Base-by-base conservation (phyloP, 2,113 vertebrate species). In the Plestiodon gilberti region DNA sequence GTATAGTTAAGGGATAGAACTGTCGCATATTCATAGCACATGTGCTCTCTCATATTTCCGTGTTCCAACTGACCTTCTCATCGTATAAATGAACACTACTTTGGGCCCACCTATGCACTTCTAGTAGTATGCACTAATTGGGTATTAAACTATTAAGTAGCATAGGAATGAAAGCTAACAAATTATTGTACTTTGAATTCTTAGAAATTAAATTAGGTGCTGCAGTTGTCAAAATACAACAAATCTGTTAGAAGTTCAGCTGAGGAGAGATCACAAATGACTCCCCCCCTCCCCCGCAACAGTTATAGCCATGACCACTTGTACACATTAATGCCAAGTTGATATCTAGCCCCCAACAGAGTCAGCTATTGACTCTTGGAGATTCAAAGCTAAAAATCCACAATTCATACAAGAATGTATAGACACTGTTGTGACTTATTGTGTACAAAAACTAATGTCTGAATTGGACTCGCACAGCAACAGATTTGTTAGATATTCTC, bases 221-320 rank as follows among this genome's bases (percentile, higher is more conserved):
- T 85, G 14, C 10, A 52, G 33, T 43, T 91, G 55, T 82, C 18
- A 92, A 73, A 78, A 88, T 89, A 8, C 7, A 82, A 76, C 1
- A 0, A 2, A 5, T 43, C 9, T 13, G 2, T 2, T 18, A 61
- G 55, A 78, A 61, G 38, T 78, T 59, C 33, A 22, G 8, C 55
- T 33, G 15, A 69, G 20, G 70, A 23, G 28, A 35, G 78, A 40
- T 80, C 35, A 64, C 25, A 35, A 30, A 17, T 62, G 23, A 73
- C n/a, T 73, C 61, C 73, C 25, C 43, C 4, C 3, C 79, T n/a
- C 35, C 20, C 30, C 11, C 18, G n/a, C n/a, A n/a, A 35, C 15
- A 40, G 8, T 28, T 1, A 62, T 25, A 62, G 35, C 28, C 57
- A 80, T 23, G 25, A 40, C 23, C 10, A 80, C 43, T 80, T 30